Percentiles rank a stretch among this genome's conserved stretches.
These are phyloP conservation scores for Tragelaphus oryx DNA, from an alignment of 2,797 vertebrate genomes.

Conservation along the genomic window DNA sequence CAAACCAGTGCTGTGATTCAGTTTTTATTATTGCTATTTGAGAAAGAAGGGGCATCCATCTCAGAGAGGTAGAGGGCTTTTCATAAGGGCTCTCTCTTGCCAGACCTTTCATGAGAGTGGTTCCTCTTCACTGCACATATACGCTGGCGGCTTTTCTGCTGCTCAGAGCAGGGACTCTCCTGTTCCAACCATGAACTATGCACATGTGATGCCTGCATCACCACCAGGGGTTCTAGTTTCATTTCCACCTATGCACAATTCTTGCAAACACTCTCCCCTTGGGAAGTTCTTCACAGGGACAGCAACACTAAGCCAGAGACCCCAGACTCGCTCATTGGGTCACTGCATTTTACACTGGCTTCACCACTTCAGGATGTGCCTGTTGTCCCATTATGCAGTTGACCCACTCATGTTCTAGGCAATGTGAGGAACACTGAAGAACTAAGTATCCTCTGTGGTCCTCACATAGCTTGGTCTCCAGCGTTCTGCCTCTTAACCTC, in stretches of 20 bases:
- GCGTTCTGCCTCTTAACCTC: no score
- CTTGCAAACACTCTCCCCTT: not conserved
- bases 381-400: not conserved
- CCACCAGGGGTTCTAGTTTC: no score
- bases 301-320: not conserved
- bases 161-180: not conserved
- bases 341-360: not conserved
- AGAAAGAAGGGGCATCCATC: not conserved
- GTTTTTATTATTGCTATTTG: not conserved
- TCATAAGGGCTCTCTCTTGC: not conserved
- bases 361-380: not conserved
- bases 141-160: not conserved
- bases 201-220: no score
- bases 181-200: not conserved
- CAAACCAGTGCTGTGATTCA: not conserved
- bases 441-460: not conserved
- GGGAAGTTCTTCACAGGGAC: not conserved
- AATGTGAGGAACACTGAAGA: not conserved
- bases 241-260: not conserved
- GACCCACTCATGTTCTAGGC: not conserved
- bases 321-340: not conserved
- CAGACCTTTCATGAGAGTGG: not conserved
- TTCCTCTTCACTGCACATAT: not conserved
- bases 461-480: not conserved
- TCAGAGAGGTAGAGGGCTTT: not conserved